Conservation (phyloP, 2,113 vertebrate species). For the Vulpes lagopus region DNA sequence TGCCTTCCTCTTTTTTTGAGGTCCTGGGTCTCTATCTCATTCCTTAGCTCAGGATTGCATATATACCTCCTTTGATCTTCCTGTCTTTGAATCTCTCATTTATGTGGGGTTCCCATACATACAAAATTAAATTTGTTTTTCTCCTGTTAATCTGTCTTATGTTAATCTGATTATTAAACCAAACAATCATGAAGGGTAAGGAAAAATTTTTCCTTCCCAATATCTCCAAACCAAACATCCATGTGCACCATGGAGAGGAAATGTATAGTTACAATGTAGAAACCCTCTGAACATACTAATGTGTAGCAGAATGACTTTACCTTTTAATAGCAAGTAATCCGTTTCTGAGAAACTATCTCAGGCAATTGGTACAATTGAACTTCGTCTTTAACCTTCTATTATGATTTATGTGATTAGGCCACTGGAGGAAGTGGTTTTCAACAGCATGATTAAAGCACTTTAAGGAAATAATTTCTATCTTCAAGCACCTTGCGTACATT, state of each 20-base stretch:
- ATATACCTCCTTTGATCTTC: neutral
- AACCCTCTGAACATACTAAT: conserved; percentile 1
- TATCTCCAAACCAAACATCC: neutral
- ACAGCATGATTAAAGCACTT: conserved; percentile 87
- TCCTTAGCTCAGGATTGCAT: neutral
- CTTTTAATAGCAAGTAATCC: conserved; percentile 82
- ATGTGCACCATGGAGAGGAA: neutral
- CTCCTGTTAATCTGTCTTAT: neutral
- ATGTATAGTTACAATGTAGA: conserved; percentile 50
- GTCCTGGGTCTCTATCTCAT: neutral
- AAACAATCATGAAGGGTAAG: neutral
- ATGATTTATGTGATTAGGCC: conserved; percentile 88
- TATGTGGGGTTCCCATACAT: neutral
- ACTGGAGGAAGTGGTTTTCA: conserved; percentile 85
- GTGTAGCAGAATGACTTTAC: conserved; percentile 75
- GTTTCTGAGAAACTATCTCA: conserved; percentile 81
- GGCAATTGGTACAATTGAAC: conserved; percentile 83
- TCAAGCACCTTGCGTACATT: conserved; percentile 79
- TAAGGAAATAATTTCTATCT: conserved; percentile 84
- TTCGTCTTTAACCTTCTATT: conserved; percentile 88
- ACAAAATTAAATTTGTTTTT: neutral
- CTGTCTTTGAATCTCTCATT: neutral
- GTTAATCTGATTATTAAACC: neutral
- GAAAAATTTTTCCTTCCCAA: neutral
- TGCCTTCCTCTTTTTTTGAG: neutral